These are phyloP conservation scores for Mastacembelus armatus DNA, from an alignment of 2,797 vertebrate species.

Conservation along the genomic window DNA sequence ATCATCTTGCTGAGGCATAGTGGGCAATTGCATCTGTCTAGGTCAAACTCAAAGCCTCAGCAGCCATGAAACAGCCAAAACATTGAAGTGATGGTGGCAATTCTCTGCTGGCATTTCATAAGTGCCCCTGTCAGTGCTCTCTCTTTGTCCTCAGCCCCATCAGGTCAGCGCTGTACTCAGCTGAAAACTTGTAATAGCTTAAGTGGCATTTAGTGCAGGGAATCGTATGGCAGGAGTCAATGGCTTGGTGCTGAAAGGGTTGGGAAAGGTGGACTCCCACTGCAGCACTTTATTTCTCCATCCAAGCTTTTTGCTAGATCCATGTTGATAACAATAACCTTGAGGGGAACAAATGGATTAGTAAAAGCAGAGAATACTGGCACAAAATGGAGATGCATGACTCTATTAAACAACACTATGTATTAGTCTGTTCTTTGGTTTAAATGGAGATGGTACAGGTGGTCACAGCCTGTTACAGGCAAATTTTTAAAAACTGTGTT, in stretches of 20 bases:
- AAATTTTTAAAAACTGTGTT: slow-evolving; percentile 23
- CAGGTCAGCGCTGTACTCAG: slow-evolving; percentile 78
- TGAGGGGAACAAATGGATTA: slow-evolving; percentile 82
- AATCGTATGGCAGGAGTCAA: slow-evolving; percentile 83
- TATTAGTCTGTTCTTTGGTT: slow-evolving; percentile 25
- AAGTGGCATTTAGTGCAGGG: slow-evolving; percentile 86
- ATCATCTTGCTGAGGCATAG: slow-evolving; percentile 35
- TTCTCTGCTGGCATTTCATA: slow-evolving; percentile 80
- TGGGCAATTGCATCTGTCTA: slow-evolving; percentile 32
- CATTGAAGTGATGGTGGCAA: slow-evolving; percentile 55
- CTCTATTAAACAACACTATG: slow-evolving; percentile 44
- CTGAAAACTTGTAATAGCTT: slow-evolving; percentile 86
- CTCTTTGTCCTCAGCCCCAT: slow-evolving; percentile 77
- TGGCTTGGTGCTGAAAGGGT: slow-evolving; percentile 80
- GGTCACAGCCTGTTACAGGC: slow-evolving; percentile 10
- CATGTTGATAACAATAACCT: slow-evolving; percentile 83
- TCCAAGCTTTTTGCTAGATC: slow-evolving; percentile 74
- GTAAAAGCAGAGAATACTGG: slow-evolving; percentile 63
- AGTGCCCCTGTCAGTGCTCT: slow-evolving; percentile 77
- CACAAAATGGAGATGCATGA: slow-evolving; percentile 53
- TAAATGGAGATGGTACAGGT: slow-evolving; percentile 24
- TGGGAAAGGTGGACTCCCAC: slow-evolving; percentile 77
- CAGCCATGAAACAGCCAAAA: slow-evolving; percentile 57
- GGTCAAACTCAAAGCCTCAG: slow-evolving; percentile 55
- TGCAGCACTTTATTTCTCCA: slow-evolving; percentile 81